Percentiles rank a stretch among this genome's conserved stretches.
These are phyloP conservation scores for Sphaerodactylus townsendi DNA, from an alignment of 2,113 vertebrate species.

Conservation along the genomic window DNA sequence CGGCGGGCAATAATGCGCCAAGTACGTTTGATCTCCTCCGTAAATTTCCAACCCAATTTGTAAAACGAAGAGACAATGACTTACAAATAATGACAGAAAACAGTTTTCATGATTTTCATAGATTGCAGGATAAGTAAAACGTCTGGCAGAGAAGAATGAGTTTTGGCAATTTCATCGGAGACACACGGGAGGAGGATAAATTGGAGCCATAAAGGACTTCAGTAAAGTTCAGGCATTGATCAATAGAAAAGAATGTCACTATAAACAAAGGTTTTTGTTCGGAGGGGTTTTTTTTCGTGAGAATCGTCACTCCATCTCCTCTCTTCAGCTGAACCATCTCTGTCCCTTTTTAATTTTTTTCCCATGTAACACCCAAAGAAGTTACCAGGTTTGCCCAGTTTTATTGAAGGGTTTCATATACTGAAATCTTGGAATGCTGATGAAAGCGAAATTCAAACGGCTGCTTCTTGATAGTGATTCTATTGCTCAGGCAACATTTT, in stretches of 20 bases:
- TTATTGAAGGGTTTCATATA: background rate
- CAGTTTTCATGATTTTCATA: constrained; percentile 24
- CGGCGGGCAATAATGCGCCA: background rate
- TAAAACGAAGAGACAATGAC: background rate
- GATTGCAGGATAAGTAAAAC: constrained; percentile 12
- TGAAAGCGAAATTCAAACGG: too few species aligned
- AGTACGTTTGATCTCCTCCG: background rate
- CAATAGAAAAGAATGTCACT: background rate
- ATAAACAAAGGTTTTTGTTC: background rate
- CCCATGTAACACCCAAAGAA: background rate
- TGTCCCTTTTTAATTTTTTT: too few species aligned
- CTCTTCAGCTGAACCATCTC: background rate
- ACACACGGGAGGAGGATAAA: constrained; percentile 4
- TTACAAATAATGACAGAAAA: constrained; percentile 29
- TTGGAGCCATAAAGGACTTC: constrained; percentile 17
- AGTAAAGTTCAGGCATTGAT: constrained; percentile 29
- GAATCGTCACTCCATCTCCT: background rate
- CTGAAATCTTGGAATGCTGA: background rate
- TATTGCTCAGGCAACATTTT: too few species aligned
- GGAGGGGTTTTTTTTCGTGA: background rate
- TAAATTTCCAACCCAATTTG: constrained; percentile 1
- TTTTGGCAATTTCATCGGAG: constrained; percentile 2
- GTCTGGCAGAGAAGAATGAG: background rate
- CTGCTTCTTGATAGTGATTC: too few species aligned
- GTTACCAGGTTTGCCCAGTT: background rate